phyloP scores from a whole-genome alignment of 1,140 invertebrate species.

The Adelges cooleyi region DNA sequence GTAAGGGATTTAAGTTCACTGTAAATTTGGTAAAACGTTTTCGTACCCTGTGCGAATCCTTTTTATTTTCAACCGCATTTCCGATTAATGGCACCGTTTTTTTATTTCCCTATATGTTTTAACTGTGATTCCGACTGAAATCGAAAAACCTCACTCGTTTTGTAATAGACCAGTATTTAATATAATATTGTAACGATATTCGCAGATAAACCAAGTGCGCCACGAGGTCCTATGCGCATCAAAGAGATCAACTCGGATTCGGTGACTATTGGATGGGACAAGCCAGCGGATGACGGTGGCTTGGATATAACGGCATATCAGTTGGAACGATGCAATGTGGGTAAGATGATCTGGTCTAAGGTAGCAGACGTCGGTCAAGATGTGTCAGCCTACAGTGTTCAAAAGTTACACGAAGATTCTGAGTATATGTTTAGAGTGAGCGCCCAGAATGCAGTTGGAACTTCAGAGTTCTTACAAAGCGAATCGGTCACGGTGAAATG shows the following conservation, averaged over 20 bases:
- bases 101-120: not conserved
- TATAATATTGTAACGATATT: slow-evolving; percentile 23
- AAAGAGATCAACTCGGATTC: slow-evolving; percentile 61
- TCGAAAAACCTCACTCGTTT: not conserved
- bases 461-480: slow-evolving; percentile 61
- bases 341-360: slow-evolving; percentile 56
- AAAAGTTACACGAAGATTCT: slow-evolving; percentile 60
- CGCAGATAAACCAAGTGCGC: slow-evolving; percentile 69
- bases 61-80: not conserved
- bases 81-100: not conserved
- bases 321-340: slow-evolving; percentile 64
- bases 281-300: slow-evolving; percentile 67
- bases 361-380: slow-evolving; percentile 64
- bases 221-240: slow-evolving; percentile 60
- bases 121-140: not conserved
- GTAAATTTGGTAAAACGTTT: not conserved
- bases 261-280: slow-evolving; percentile 66
- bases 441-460: slow-evolving; percentile 67
- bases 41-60: not conserved
- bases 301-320: slow-evolving; percentile 64
- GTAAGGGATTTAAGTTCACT: not conserved
- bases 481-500: slow-evolving; percentile 53
- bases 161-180: not conserved
- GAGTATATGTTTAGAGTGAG: slow-evolving; percentile 77
- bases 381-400: slow-evolving; percentile 57